A percentile compares a stretch with the other conserved stretches of the same genome.
Conservation (phyloP, 2,113 vertebrate genomes). For the Tragelaphus scriptus region DNA sequence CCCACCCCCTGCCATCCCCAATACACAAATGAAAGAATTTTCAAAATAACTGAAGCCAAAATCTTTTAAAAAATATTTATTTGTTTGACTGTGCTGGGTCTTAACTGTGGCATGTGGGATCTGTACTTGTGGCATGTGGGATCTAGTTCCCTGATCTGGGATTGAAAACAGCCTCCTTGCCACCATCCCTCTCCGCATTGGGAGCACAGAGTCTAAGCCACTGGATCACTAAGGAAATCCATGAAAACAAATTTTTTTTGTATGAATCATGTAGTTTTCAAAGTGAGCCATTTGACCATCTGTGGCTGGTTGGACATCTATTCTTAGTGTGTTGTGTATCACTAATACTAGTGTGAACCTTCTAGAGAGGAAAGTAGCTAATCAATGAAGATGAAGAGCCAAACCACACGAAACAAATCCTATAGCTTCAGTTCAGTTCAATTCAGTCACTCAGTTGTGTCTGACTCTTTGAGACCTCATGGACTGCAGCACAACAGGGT, state of each 20-base stretch:
- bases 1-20: not conserved
- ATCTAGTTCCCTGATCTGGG: not conserved
- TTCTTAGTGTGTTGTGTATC: not conserved
- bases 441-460: not conserved
- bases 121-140: too few relatives aligned
- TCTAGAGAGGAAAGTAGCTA: not conserved
- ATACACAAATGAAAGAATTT: not conserved
- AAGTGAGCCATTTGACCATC: not conserved
- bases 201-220: not conserved
- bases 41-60: not conserved
- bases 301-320: not conserved
- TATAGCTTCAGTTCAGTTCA: not conserved
- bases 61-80: not conserved
- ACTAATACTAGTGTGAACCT: not conserved
- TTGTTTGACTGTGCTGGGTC: not conserved
- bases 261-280: not conserved
- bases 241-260: not conserved
- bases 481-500: not conserved
- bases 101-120: not conserved
- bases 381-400: not conserved
- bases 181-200: accelerated
- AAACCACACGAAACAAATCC: not conserved
- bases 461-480: not conserved
- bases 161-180: not conserved
- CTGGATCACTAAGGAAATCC: not conserved